Evolutionary conservation across 2,888 invertebrate species (phyloP).

Genomic region (Diplazon laetatorius): DNA sequence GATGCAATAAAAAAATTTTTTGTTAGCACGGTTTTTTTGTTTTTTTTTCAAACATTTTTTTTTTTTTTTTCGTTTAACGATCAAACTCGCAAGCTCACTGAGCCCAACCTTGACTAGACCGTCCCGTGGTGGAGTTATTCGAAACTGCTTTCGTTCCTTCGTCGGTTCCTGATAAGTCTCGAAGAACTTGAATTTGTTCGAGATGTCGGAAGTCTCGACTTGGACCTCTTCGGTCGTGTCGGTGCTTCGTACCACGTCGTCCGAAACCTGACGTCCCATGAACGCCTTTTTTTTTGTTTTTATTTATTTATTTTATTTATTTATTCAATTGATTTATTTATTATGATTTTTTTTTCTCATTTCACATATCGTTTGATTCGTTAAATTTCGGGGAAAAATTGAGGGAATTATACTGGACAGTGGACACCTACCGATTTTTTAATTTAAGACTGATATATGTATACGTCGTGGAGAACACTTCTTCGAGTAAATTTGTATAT

Average conservation of each 20-base stretch:
- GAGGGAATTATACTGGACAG: no score
- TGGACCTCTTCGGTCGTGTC: constrained; percentile 90
- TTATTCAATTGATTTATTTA: no score
- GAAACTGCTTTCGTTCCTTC: constrained; percentile 88
- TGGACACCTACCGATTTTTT: no score
- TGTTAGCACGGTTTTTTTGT: no score
- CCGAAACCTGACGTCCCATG: constrained; percentile 84
- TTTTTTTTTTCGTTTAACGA: not conserved
- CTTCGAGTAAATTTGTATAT: no score
- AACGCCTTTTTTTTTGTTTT: constrained; percentile 83
- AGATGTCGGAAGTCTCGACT: constrained; percentile 92
- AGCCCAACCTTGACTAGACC: constrained; percentile 87
- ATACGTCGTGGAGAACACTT: no score
- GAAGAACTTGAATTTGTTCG: constrained; percentile 95
- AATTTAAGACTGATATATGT: no score
- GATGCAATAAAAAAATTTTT: constrained; percentile 35
- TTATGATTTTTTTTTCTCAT: no score
- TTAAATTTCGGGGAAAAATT: not conserved
- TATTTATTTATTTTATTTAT: no score
- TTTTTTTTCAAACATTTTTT: not conserved
- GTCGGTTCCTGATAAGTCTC: constrained; percentile 92
- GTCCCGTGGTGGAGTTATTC: constrained; percentile 95
- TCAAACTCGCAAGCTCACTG: constrained; percentile 24
- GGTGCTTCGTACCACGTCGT: constrained; percentile 89
- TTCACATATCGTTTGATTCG: no score